Percentiles rank a stretch among this genome's conserved stretches.
These are phyloP conservation scores for Epinephelus cyanopodus DNA, from an alignment of 2,113 vertebrate genomes.

Conservation along the genomic window DNA sequence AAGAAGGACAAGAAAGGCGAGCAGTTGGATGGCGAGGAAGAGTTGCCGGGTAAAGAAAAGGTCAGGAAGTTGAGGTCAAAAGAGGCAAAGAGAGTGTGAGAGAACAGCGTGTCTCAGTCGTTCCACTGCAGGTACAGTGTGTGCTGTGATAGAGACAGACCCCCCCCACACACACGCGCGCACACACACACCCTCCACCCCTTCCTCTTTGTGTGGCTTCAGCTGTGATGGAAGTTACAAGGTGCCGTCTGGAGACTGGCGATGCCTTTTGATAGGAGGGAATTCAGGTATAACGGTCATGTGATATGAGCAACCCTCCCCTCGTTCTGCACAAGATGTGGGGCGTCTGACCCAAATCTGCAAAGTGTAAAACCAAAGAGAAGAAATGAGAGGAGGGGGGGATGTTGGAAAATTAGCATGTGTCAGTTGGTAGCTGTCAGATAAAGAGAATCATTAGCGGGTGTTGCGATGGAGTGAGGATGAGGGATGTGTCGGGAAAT, in stretches of 20 bases:
- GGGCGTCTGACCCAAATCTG: slow-evolving; percentile 84
- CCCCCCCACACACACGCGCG: not conserved
- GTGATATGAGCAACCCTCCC: slow-evolving; percentile 52
- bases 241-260: slow-evolving; percentile 31
- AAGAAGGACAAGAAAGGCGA: not conserved
- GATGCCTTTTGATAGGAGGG: slow-evolving; percentile 41
- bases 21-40: not conserved
- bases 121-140: slow-evolving; percentile 68
- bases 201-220: slow-evolving; percentile 28
- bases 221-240: slow-evolving; percentile 56
- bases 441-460: slow-evolving; percentile 65
- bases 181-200: slow-evolving; percentile 15
- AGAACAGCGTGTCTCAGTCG: slow-evolving; percentile 66
- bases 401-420: slow-evolving; percentile 77
- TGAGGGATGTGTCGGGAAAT: slow-evolving; percentile 6
- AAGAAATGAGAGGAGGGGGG: slow-evolving; percentile 16
- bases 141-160: slow-evolving; percentile 52
- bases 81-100: slow-evolving; percentile 8
- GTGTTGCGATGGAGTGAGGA: not conserved
- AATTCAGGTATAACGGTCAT: slow-evolving; percentile 46
- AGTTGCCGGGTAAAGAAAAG: not conserved
- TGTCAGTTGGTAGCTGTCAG: slow-evolving; percentile 70
- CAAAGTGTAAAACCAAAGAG: slow-evolving; percentile 46
- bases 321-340: slow-evolving; percentile 43
- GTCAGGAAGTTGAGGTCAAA: slow-evolving; percentile 44